Base-by-base conservation (phyloP, 1,140 invertebrate genomes). In the Palaemon carinicauda region DNA sequence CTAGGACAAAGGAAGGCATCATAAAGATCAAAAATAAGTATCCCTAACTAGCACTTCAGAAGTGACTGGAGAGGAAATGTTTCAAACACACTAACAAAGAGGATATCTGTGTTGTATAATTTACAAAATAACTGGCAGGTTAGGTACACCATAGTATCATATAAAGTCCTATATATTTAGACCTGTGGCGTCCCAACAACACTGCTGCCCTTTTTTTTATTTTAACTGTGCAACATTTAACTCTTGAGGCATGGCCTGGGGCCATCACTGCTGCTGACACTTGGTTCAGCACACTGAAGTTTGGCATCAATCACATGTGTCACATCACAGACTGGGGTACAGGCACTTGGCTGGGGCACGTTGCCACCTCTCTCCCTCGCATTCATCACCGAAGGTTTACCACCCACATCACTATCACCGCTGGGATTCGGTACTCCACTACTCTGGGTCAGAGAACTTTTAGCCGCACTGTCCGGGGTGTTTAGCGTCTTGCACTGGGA, bases 281-380 rank as follows among this genome's bases (percentile, higher is more conserved):
- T 80, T 21, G 77, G 84, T 74, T 87, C 84, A 87, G 84, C 84
- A 80, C 84, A 87, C 77, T 73, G 77, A 51, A 75, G 79, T 87
- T 87, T 87, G 85, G 85, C 79, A 82, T 87, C 85, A 87, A 87
- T 87, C 85, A 87, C 85, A 87, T 87, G 85, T 53, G 71, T 81
- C 85, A 87, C 85, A 87, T 87, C 85, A 87, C 85, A 87, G 85
- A 87, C 85, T 33, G 85, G 80, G 85, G 52, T 87, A 87, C 85
- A 87, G 85, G 85, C 85, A 87, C 85, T 87, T 87, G 73, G 65
- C 80, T 77, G 85, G 33, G 85, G 85, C 85, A 50, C 78, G 52
- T 51, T 51, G 80, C 79, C 85, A 87, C 85, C 80, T 77, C 80
- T 82, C 85, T 87, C 85, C 85, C 51, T 82, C 33, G 56, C 79